Evolutionary conservation across 1,140 invertebrate species (phyloP).

Genomic region (Caenorhabditis tropicalis): DNA sequence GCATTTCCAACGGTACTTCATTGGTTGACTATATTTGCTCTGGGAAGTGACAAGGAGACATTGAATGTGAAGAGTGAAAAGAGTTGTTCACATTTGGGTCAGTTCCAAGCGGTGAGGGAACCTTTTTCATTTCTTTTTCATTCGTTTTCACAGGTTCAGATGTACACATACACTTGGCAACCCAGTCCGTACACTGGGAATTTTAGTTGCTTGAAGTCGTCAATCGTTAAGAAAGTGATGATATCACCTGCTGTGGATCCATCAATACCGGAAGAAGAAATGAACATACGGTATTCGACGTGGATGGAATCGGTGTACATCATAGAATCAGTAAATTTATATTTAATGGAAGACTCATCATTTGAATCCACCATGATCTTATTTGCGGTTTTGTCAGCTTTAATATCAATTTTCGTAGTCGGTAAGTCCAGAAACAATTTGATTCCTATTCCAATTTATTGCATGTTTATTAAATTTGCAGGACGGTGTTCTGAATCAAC

Average conservation of each 20-base stretch:
- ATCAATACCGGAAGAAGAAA: neutral
- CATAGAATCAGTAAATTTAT: neutral
- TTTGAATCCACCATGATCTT: constrained; percentile 20
- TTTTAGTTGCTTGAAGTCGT: neutral
- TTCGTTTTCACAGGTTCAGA: neutral
- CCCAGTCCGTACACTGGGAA: constrained; percentile 8
- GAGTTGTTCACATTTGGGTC: constrained; percentile 23
- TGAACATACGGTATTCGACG: constrained; percentile 3
- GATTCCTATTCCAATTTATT: neutral
- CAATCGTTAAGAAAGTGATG: constrained; percentile 23
- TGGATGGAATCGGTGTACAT: constrained; percentile 35
- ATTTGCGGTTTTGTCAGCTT: neutral
- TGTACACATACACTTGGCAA: constrained; percentile 27
- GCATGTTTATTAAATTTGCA: neutral
- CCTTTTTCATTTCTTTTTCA: neutral
- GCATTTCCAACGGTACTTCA: constrained; percentile 12
- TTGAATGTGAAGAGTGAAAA: constrained; percentile 33
- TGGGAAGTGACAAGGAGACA: constrained; percentile 41
- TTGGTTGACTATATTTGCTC: neutral
- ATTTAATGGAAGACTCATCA: neutral
- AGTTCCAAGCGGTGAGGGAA: constrained; percentile 22
- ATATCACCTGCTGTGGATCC: constrained; percentile 12
- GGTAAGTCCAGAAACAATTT: neutral
- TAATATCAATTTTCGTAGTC: constrained; percentile 26
- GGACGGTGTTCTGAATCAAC: constrained; percentile 34